Evolutionary conservation across 2,113 vertebrate species (phyloP).

Genomic region (Sula dactylatra): DNA sequence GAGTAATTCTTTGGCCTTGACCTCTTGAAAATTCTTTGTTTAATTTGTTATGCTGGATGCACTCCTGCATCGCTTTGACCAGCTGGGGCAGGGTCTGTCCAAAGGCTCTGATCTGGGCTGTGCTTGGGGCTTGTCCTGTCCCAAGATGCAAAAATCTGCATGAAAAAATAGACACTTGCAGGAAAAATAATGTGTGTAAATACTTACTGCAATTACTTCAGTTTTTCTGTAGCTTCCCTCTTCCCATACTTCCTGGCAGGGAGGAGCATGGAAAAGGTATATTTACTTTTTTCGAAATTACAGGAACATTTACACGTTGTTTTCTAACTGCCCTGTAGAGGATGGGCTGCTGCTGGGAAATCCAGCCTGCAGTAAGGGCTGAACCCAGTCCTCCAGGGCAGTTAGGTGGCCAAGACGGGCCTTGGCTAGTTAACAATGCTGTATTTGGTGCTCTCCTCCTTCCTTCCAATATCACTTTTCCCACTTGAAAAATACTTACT

Average conservation of each 20-base stretch:
- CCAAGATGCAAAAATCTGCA: accelerated
- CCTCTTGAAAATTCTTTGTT: background rate
- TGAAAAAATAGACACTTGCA: background rate
- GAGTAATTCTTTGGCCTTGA: background rate
- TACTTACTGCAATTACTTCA: background rate
- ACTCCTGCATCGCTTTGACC: background rate
- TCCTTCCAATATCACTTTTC: background rate
- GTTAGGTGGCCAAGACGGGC: background rate
- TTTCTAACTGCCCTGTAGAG: accelerated
- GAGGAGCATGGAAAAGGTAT: background rate
- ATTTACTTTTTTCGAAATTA: background rate
- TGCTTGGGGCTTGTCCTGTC: background rate
- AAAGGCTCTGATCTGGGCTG: background rate
- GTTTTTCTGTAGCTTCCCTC: background rate
- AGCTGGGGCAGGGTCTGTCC: accelerated
- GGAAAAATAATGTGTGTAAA: background rate
- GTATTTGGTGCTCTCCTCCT: background rate
- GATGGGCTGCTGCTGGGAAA: background rate
- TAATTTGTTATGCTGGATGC: background rate
- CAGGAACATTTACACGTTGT: accelerated
- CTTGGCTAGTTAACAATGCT: background rate
- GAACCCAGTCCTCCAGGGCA: background rate
- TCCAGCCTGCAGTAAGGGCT: background rate
- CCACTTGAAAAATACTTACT: background rate
- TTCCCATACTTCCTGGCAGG: background rate